These are phyloP conservation scores for Propithecus deckenii DNA, from an alignment of 2,797 vertebrate species.

Conservation along the genomic window DNA sequence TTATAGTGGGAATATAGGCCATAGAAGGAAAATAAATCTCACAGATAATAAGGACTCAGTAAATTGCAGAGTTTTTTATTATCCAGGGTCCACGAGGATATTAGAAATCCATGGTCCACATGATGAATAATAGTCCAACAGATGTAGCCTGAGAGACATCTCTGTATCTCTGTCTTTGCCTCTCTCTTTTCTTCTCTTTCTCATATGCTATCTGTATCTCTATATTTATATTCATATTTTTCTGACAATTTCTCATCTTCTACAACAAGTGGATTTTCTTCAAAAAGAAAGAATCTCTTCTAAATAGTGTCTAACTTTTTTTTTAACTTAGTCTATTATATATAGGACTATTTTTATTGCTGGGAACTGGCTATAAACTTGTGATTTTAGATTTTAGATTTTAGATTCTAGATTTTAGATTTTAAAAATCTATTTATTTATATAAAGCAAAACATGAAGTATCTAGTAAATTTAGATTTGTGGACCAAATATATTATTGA, in stretches of 20 bases:
- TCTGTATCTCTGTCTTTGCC: neutral
- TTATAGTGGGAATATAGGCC: neutral
- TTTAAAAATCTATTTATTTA: neutral
- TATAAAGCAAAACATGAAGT: constrained; percentile 3
- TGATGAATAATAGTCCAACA: neutral
- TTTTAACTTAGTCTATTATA: neutral
- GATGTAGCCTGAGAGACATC: neutral
- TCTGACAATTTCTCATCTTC: neutral
- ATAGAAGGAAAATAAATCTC: neutral
- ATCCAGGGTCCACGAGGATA: neutral
- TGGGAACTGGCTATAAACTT: neutral
- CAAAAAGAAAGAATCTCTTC: neutral
- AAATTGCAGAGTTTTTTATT: neutral
- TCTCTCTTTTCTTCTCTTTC: neutral
- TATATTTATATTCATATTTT: neutral
- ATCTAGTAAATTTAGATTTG: neutral
- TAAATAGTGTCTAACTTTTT: neutral
- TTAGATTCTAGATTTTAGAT: too few relatives aligned
- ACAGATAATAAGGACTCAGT: neutral
- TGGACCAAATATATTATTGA: neutral
- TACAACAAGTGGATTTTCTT: neutral
- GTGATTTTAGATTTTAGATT: too few relatives aligned
- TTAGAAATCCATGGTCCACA: neutral
- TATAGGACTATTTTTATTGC: neutral
- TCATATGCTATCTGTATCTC: neutral